Base-by-base conservation (phyloP, 2,113 vertebrate genomes). In the Crotalus helleri region DNA sequence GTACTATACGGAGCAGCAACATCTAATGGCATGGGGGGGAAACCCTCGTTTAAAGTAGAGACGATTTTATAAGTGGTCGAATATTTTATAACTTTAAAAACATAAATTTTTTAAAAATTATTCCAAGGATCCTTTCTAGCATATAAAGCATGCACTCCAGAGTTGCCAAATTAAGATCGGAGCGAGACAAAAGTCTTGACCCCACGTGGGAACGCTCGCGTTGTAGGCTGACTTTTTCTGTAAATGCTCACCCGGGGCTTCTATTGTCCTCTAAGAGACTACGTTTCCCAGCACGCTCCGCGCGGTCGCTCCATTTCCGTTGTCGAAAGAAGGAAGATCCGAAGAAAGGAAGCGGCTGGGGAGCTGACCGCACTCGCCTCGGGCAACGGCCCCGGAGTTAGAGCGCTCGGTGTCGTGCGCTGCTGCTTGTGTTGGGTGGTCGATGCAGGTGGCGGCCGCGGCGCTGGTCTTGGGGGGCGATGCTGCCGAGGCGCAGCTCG, bases 401-500 rank as follows among this genome's bases (percentile, higher is more conserved):
- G 44, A 49, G 54, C 85, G 81, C 17, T 44, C 90, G 39, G 44
- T 49, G 55, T 13, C 53, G 39, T 91, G 88, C 94, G 95, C 57
- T 26, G 29, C 74, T 1, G 54, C n/a, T 55, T n/a, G 55, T 54
- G 90, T 90, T 7, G 21, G 91, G 33, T 24, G 87, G 24, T 69
- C 29, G 87, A 81, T 92, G 91, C 54, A 87, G 87, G 29, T 44
- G 89, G 53, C 55, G 91, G 74, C 86, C 64, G 89, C 88, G 24
- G 85, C 44, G 85, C 74, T 88, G 94, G 58, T 58, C 44, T 46
- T 33, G 90, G 91, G 57, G 92, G 90, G 97, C 94, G 95, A 97
- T 98, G 98, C 95, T 97, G 95, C 92, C 88, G 39, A 98, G 97
- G 96, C 97, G 97, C 94, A 98, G 98, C 94, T 99, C 99, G 2